These are phyloP conservation scores for Eunapius fragilis DNA, from an alignment of 37 sponge, comb jelly and placozoan genomes.

Conservation along the genomic window DNA sequence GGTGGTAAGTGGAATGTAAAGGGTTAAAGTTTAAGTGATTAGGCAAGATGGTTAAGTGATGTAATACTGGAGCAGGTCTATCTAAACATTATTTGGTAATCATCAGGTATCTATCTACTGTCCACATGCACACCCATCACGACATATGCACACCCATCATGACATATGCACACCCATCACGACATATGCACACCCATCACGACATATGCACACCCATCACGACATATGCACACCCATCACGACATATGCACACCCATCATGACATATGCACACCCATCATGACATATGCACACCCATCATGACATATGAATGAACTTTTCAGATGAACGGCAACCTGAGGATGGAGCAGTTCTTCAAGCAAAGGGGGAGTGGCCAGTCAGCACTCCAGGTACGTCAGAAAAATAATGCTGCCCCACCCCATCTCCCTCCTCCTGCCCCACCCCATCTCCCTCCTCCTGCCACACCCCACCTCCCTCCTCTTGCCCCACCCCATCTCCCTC, in stretches of 20 bases:
- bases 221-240: not conserved
- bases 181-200: not conserved
- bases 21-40: not conserved
- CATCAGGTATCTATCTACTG: not conserved
- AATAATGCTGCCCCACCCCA: not conserved
- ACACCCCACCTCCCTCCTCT: no score
- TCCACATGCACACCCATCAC: not conserved
- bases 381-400: not conserved
- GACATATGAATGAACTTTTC: not conserved
- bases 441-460: no score
- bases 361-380: not conserved
- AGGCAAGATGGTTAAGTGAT: no score
- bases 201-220: not conserved
- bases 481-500: no score
- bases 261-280: not conserved
- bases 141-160: not conserved
- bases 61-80: no score
- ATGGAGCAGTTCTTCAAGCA: not conserved
- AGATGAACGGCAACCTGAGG: not conserved
- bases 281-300: not conserved
- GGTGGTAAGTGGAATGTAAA: not conserved
- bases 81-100: not conserved
- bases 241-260: not conserved
- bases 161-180: not conserved
- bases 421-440: no score